Conservation (phyloP, 2,113 vertebrate species). For the Cochlearius cochlearius region DNA sequence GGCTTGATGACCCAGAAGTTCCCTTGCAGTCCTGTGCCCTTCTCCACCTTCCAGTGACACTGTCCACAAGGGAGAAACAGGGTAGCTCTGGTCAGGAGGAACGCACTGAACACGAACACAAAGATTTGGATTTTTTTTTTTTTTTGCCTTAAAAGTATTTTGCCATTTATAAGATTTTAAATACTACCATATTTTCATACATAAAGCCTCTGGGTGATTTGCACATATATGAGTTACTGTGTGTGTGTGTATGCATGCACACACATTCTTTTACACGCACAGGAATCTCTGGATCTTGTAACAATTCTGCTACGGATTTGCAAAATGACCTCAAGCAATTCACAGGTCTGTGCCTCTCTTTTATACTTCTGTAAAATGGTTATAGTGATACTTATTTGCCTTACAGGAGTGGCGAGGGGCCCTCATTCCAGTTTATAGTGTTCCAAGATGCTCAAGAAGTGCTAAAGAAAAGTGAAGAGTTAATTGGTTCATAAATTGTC, state of each 20-base stretch:
- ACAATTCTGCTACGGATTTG: not conserved
- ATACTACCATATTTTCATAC: not conserved
- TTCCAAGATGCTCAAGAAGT: not conserved
- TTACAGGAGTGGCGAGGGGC: not conserved
- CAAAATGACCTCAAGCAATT: not conserved
- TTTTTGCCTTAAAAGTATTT: not conserved
- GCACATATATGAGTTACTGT: not conserved
- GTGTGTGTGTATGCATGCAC: accelerated
- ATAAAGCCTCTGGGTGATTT: not conserved
- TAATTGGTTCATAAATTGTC: slow-evolving; percentile 45
- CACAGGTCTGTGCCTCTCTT: not conserved
- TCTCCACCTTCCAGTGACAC: not conserved
- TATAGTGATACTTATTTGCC: not conserved
- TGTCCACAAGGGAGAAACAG: not conserved
- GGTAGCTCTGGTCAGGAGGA: not conserved
- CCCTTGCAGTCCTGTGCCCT: not conserved
- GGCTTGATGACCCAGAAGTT: not conserved
- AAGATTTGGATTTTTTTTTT: not conserved
- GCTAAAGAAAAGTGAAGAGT: not conserved
- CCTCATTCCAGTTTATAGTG: not conserved
- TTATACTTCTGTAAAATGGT: not conserved
- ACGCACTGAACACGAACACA: not conserved
- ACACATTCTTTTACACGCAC: not conserved
- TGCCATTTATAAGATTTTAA: not conserved
- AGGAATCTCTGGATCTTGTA: not conserved